These are phyloP conservation scores for Alexandromys fortis DNA, from an alignment of 2,113 vertebrate genomes.

Conservation along the genomic window DNA sequence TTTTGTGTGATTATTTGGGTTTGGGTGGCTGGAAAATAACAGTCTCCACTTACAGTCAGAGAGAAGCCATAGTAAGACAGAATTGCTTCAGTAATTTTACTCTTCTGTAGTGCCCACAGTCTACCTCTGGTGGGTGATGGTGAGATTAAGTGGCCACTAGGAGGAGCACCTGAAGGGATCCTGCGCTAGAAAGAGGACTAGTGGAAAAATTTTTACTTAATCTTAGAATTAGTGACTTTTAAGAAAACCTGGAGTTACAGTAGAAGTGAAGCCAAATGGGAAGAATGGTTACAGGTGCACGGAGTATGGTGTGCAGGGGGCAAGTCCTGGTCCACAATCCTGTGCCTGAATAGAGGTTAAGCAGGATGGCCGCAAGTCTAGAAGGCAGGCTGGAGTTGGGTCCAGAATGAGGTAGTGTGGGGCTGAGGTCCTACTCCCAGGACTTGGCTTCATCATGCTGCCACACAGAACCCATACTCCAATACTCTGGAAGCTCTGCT, in stretches of 20 bases:
- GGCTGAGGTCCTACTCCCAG: background rate
- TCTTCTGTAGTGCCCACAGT: background rate
- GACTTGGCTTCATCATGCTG: background rate
- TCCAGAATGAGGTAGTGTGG: background rate
- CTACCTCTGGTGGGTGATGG: background rate
- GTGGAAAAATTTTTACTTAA: background rate
- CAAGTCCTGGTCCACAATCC: background rate
- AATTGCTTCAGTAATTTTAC: background rate
- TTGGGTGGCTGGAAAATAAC: too few species aligned
- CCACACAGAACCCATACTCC: background rate
- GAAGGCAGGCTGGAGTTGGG: background rate
- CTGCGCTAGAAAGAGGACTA: background rate
- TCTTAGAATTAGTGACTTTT: background rate
- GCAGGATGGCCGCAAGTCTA: background rate
- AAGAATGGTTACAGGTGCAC: background rate
- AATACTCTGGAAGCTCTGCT: background rate
- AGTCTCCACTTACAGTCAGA: too few species aligned
- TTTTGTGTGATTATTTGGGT: too few species aligned
- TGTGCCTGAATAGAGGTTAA: fast-evolving
- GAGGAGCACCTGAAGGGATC: background rate
- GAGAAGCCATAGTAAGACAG: background rate
- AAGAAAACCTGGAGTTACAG: background rate
- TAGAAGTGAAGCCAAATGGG: background rate
- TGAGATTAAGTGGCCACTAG: background rate
- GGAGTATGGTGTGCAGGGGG: fast-evolving